Evolutionary conservation across 2,888 invertebrate species (phyloP).

Genomic region (Meganola albula): DNA sequence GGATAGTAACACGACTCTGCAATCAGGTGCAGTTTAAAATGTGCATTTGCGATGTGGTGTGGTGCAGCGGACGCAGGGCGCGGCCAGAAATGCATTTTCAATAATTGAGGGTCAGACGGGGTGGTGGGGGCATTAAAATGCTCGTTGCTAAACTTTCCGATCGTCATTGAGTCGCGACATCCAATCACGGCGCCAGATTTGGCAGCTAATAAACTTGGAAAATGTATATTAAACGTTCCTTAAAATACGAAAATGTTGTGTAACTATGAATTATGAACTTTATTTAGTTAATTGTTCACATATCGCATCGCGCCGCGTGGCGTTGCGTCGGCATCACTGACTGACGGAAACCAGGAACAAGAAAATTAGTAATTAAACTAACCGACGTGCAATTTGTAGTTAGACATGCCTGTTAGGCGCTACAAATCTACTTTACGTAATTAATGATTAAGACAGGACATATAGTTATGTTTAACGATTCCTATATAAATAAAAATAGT

Average conservation of each 20-base stretch:
- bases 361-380: conserved; percentile 43
- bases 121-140: conserved; percentile 66
- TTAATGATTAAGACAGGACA: too few species aligned
- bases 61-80: conserved; percentile 57
- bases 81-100: conserved; percentile 74
- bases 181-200: conserved; percentile 26
- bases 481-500: too few species aligned
- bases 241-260: background rate
- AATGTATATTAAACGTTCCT: conserved; percentile 6
- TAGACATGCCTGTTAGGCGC: conserved; percentile 10
- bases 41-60: conserved; percentile 72
- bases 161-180: conserved; percentile 42
- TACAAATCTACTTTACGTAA: too few species aligned
- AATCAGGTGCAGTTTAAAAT: conserved; percentile 77
- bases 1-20: conserved; percentile 69
- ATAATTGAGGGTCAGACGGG: conserved; percentile 77
- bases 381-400: conserved; percentile 21
- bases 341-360: conserved; percentile 28
- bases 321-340: conserved; percentile 12
- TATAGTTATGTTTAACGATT: too few species aligned
- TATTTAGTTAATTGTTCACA: background rate
- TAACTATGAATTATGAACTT: too few species aligned
- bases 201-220: conserved; percentile 30
- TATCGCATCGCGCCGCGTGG: background rate
- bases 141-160: conserved; percentile 61